These are phyloP conservation scores for Moxostoma hubbsi DNA, from an alignment of 2,797 vertebrate species.

Conservation along the genomic window DNA sequence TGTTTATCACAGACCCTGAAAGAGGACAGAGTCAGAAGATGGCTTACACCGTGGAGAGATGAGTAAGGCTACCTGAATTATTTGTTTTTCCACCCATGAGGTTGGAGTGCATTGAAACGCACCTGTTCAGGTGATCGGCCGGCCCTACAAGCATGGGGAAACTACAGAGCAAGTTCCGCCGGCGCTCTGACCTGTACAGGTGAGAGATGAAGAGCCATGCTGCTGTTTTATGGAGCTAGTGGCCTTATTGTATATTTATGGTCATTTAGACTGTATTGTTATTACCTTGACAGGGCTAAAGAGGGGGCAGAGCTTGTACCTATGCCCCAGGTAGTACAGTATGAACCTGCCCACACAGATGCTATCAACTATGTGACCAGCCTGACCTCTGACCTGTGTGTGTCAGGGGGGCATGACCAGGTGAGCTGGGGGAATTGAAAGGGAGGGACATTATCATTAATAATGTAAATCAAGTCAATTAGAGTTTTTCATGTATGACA, in stretches of 20 bases:
- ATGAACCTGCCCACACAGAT: constrained; percentile 80
- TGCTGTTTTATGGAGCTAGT: neutral
- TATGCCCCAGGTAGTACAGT: constrained; percentile 69
- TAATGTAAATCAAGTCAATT: too few relatives aligned
- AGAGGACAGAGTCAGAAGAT: neutral
- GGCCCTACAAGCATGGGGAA: constrained; percentile 84
- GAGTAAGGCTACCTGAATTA: constrained; percentile 1
- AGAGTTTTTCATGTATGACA: too few relatives aligned
- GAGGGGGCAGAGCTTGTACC: constrained; percentile 69
- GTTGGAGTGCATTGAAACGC: neutral
- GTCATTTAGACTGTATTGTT: neutral
- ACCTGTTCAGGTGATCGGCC: neutral
- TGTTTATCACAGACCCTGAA: constrained; percentile 22
- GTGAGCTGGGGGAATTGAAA: constrained; percentile 63
- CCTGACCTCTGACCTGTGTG: constrained; percentile 85
- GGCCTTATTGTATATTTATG: neutral
- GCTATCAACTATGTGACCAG: constrained; percentile 83
- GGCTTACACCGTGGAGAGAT: constrained; percentile 14
- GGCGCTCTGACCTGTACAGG: constrained; percentile 85
- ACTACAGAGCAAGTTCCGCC: constrained; percentile 90
- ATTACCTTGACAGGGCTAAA: constrained; percentile 71
- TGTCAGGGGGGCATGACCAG: constrained; percentile 92
- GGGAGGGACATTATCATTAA: neutral
- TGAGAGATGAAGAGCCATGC: constrained; percentile 63
- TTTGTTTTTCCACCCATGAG: constrained; percentile 10